phyloP scores from a whole-genome alignment of 2,888 invertebrate species.

The Ephialtes manifestator region DNA sequence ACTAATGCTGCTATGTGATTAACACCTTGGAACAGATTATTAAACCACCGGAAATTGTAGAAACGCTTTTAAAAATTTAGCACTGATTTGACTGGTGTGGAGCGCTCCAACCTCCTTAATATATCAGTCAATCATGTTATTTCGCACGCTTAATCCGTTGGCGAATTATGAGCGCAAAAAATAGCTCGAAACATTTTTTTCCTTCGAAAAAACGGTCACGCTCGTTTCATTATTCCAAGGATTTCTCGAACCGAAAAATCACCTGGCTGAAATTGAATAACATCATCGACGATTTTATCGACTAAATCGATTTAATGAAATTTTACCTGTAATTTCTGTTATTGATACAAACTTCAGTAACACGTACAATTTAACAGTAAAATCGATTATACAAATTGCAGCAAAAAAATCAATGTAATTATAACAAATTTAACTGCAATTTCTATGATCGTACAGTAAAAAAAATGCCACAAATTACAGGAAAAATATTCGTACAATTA shows the following conservation, averaged over 20 bases:
- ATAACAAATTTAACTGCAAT: too few relatives aligned
- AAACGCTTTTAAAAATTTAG: too few relatives aligned
- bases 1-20: too few relatives aligned
- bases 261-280: background rate
- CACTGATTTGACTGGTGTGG: too few relatives aligned
- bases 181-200: background rate
- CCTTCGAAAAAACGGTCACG: background rate
- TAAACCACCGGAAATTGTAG: too few relatives aligned
- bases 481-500: too few relatives aligned
- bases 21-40: too few relatives aligned
- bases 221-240: background rate
- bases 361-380: background rate
- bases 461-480: too few relatives aligned
- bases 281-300: background rate
- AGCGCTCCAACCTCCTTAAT: too few relatives aligned
- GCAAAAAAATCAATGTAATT: too few relatives aligned
- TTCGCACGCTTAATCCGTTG: slow-evolving; percentile 5
- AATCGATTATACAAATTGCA: too few relatives aligned
- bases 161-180: background rate
- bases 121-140: slow-evolving; percentile 25
- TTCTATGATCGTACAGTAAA: too few relatives aligned
- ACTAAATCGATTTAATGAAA: background rate
- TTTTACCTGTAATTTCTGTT: background rate
- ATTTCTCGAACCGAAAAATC: background rate
- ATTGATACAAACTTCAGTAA: background rate